Percentiles rank a stretch among this genome's conserved stretches.
These are phyloP conservation scores for Daktulosphaira vitifoliae DNA, from an alignment of 1,140 invertebrate species.

Conservation along the genomic window DNA sequence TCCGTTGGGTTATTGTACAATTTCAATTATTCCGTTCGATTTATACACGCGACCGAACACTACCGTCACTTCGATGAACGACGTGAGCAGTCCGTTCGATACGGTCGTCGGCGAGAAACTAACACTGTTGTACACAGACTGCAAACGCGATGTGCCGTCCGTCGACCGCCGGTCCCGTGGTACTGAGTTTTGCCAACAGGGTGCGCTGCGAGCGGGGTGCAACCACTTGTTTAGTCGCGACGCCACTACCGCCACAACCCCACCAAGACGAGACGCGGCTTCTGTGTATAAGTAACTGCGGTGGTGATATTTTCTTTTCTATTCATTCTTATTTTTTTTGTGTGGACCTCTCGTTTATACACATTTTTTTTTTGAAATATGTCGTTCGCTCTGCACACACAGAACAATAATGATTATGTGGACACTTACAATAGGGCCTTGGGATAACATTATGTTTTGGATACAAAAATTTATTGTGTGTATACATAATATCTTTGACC, in stretches of 20 bases:
- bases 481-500: too few relatives aligned
- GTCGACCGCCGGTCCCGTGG: background rate
- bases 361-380: conserved; percentile 4
- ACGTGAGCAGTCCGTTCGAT: background rate
- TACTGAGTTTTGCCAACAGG: background rate
- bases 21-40: background rate
- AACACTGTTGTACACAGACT: background rate
- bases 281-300: conserved; percentile 26
- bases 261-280: conserved; percentile 16
- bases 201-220: conserved; percentile 8
- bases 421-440: conserved; percentile 3
- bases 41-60: background rate
- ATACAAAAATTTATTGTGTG: too few relatives aligned
- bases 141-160: background rate
- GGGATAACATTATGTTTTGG: conserved; percentile 23
- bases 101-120: conserved; percentile 29
- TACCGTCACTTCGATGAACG: background rate
- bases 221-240: conserved; percentile 23
- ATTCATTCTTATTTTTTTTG: background rate
- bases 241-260: too few relatives aligned
- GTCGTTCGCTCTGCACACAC: background rate
- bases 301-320: background rate
- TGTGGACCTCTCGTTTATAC: background rate
- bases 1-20: too few relatives aligned
- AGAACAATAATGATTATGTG: background rate